Base-by-base conservation (phyloP, 2,113 vertebrate species). In the Clarias gariepinus region DNA sequence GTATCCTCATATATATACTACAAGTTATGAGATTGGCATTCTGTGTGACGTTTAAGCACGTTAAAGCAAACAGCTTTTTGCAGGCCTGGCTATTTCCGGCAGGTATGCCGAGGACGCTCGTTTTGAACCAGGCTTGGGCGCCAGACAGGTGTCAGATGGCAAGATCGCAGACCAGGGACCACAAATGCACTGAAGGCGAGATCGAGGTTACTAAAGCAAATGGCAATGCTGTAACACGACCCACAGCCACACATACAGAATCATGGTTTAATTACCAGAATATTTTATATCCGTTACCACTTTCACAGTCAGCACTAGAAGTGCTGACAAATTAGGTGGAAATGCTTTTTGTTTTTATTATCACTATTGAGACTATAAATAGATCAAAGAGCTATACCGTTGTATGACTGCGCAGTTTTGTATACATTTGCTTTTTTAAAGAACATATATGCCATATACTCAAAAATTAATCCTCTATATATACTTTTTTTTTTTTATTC, bases 31-130 rank as follows among this genome's bases (percentile, higher is more conserved):
- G 33, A 85, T 25, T 66, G 47, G 19, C 83, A 52, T 55, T 83
- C 64, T 19, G 47, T 52, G 41, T 2, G 9, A 23, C 69, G 81
- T 69, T 83, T 69, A 83, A 68, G 28, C 47, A 21, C 6, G n/a
- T n/a, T 9, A 19, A 82, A 66, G 36, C 33, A 0, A 52, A 16
- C 81, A n/a, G 16, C 6, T 36, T 82, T 36, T 16, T 69, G 66
- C 66, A 84, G 55, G 57, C 57, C 87, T 86, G 79, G 82, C 91
- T 92, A 90, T 90, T 90, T 88, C 80, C 74, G 83, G 79, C 33
- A 88, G 87, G 55, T 73, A 85, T 87, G 77, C 28, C 55, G 58
- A 61, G 4, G 55, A 78, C 25, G 69, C 41, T 28, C 4, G 8
- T 33, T 58, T 33, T 3, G 4, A 57, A 53, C 13, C 81, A 21